Evolutionary conservation across 30 jellyfish, hydroid and myxozoan species (phyloP).

Genomic region (Chrysaora quinquecirrha): DNA sequence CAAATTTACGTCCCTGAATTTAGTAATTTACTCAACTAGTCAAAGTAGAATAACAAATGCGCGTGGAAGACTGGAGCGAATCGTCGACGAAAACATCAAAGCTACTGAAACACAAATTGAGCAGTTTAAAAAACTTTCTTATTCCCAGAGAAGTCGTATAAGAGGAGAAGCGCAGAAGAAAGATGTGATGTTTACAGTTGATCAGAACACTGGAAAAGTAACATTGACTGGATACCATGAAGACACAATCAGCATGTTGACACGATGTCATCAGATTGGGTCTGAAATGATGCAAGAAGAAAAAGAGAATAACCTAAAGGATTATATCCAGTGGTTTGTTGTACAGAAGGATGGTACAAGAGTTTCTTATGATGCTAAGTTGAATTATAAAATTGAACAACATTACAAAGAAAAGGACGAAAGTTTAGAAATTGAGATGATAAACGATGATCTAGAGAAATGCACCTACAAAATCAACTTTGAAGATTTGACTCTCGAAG

Average conservation of each 20-base stretch:
- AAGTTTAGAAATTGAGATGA: conserved; percentile 1
- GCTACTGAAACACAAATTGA: not conserved
- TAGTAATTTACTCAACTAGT: not conserved
- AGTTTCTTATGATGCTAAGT: conserved; percentile 16
- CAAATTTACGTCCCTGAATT: not conserved
- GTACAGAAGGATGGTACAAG: not conserved
- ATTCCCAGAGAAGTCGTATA: not conserved
- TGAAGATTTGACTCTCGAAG: not conserved
- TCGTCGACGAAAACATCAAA: conserved; percentile 24
- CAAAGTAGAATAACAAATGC: not conserved
- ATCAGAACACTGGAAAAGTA: conserved; percentile 11
- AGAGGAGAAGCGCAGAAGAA: not conserved
- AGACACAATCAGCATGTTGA: not conserved
- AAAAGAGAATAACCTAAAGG: conserved; percentile 17
- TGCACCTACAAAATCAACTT: not conserved
- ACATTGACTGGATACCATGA: conserved; percentile 12
- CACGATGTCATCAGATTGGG: not conserved
- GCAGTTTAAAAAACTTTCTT: not conserved
- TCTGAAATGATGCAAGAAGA: not conserved
- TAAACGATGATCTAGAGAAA: not conserved
- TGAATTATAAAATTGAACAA: conserved; percentile 17
- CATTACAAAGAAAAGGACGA: not conserved
- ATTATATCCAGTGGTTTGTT: conserved; percentile 41
- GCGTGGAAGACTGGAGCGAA: not conserved
- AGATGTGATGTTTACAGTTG: conserved; percentile 28